A percentile compares a stretch with the other conserved stretches of the same genome.
Evolutionary conservation across 1,140 invertebrate species (phyloP).

Genomic region (Idris sp.): DNA sequence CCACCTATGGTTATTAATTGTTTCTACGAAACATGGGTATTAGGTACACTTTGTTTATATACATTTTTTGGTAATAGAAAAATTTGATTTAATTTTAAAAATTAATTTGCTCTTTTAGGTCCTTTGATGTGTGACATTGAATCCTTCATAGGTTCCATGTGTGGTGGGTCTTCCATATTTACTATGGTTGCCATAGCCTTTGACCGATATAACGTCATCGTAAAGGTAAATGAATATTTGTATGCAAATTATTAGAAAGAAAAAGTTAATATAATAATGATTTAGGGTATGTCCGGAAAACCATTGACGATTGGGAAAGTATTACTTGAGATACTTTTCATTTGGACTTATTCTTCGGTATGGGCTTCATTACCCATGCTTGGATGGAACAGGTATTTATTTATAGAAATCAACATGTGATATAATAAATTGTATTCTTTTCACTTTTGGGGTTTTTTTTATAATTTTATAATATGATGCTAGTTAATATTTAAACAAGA

Average conservation of each 20-base stretch:
- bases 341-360: slow-evolving; percentile 83
- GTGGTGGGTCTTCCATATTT: slow-evolving; percentile 89
- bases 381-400: slow-evolving; percentile 81
- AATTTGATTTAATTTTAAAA: neutral
- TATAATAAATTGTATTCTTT: too few relatives aligned
- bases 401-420: too few relatives aligned
- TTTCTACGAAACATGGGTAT: slow-evolving; percentile 91
- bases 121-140: slow-evolving; percentile 90
- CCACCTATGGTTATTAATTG: slow-evolving; percentile 92
- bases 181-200: slow-evolving; percentile 89
- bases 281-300: slow-evolving; percentile 80
- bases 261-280: neutral
- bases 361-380: slow-evolving; percentile 85
- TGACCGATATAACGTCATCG: slow-evolving; percentile 92
- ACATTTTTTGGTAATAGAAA: neutral
- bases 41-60: slow-evolving; percentile 73
- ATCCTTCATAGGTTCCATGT: slow-evolving; percentile 87
- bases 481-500: too few relatives aligned
- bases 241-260: too few relatives aligned
- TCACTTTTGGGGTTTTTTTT: too few relatives aligned
- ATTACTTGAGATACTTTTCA: slow-evolving; percentile 82
- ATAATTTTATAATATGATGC: too few relatives aligned
- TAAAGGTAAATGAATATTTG: too few relatives aligned
- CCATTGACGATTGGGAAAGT: slow-evolving; percentile 84
- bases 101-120: slow-evolving; percentile 71